phyloP scores from a whole-genome alignment of 2,888 invertebrate genomes.

The Stenotaenia linearis region DNA sequence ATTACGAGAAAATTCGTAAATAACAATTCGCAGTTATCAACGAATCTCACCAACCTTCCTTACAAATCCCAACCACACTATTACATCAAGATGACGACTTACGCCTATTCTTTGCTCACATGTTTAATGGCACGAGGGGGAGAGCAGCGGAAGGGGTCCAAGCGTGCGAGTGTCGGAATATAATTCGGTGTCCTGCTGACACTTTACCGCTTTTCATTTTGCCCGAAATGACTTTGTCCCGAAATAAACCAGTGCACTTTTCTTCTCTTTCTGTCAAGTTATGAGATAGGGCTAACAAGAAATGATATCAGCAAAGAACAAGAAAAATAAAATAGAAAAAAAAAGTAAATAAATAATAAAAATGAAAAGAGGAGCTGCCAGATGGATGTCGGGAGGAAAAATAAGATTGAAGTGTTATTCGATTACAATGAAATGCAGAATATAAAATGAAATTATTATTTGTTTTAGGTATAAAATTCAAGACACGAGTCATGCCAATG shows the following conservation, averaged over 20 bases:
- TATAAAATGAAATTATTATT: too few species aligned
- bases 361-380: not conserved
- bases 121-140: not conserved
- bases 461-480: conserved; percentile 42
- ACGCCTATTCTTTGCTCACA: not conserved
- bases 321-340: not conserved
- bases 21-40: too few species aligned
- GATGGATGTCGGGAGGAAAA: not conserved
- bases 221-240: not conserved
- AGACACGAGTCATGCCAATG: conserved; percentile 44
- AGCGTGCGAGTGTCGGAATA: not conserved
- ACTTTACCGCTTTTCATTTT: conserved; percentile 9
- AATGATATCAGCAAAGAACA: conserved; percentile 9
- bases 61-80: not conserved
- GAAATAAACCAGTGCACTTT: not conserved
- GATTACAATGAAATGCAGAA: not conserved
- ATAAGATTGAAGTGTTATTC: conserved; percentile 3
- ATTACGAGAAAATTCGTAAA: too few species aligned
- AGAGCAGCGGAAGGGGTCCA: not conserved
- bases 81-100: not conserved
- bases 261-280: not conserved
- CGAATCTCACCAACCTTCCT: not conserved
- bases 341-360: not conserved
- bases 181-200: conserved; percentile 5
- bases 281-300: conserved; percentile 3